Base-by-base conservation (phyloP, 2,888 invertebrate species). In the Germaria angustata region DNA sequence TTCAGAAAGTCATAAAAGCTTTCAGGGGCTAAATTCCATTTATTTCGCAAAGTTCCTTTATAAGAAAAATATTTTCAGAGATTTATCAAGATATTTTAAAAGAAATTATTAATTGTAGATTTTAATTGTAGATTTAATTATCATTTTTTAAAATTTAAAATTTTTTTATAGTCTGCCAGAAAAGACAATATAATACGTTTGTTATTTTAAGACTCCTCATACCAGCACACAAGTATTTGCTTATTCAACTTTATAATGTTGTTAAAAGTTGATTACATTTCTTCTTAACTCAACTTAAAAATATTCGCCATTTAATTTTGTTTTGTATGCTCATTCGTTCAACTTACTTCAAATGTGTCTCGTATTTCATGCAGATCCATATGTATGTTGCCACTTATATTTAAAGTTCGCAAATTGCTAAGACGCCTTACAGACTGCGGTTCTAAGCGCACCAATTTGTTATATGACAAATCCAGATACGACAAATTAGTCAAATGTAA, bases 391-490 rank as follows among this genome's bases (percentile, higher is more conserved):
- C 95, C 95, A 86, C 95, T 95, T 57, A 96, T 93, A 87, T 94
- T 93, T 17, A 96, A 92, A 59, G 92, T 93, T 88, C 92, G 93
- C 72, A 95, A 90, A 51, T 93, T 93, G 86, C 84, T 86, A 69
- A 91, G 84, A 55, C 88, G 88, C 32, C 89, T 86, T 66, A 91
- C 89, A 8, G 90, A 88, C 84, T 94, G 93, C 7, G 94, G 93
- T 88, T 95, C 95, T 82, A 95, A 92, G 66, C 93, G 92, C 86
- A 94, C 93, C 85, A 96, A 92, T 90, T 95, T 95, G 89, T 96
- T 96, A 89, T 94, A 94, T 84, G 95, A 94, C 79, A 96, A 93
- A 90, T 96, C 95, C 84, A 96, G 91, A 86, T 94, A 93, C 80
- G 92, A 92, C 76, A 96, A 92, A 79, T 93, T 93, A 63, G 94